phyloP scores from a whole-genome alignment of 1,140 invertebrate species.

The Drosophila takahashii region DNA sequence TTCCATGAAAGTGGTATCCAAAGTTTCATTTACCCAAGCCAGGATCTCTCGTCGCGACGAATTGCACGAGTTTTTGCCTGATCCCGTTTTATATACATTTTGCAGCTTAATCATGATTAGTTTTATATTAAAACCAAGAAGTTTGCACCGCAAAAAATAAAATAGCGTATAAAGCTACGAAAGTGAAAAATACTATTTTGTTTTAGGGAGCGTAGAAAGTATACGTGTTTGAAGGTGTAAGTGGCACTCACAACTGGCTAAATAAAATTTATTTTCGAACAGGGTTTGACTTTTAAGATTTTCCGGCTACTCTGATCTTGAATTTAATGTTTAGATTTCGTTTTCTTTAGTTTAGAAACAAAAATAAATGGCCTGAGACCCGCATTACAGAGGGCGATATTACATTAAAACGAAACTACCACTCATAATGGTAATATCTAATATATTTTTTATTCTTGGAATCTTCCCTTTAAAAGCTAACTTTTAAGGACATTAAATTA shows the following conservation, averaged over 20 bases:
- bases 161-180: not conserved
- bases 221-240: not conserved
- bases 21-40: not conserved
- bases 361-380: too few relatives aligned
- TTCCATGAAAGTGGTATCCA: not conserved
- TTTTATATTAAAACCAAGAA: not conserved
- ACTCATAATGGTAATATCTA: too few relatives aligned
- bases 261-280: not conserved
- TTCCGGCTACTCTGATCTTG: not conserved
- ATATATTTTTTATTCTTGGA: too few relatives aligned
- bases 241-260: not conserved
- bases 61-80: not conserved
- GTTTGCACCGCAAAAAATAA: not conserved
- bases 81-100: not conserved
- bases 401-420: too few relatives aligned
- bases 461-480: too few relatives aligned
- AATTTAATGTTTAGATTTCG: too few relatives aligned
- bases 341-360: too few relatives aligned
- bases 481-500: not conserved
- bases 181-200: not conserved
- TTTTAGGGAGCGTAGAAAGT: not conserved
- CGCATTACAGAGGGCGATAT: too few relatives aligned
- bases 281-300: not conserved
- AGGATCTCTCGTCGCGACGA: not conserved
- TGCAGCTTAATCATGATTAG: not conserved